phyloP scores from a whole-genome alignment of 2,113 vertebrate genomes.

The Erpornis zantholeuca region DNA sequence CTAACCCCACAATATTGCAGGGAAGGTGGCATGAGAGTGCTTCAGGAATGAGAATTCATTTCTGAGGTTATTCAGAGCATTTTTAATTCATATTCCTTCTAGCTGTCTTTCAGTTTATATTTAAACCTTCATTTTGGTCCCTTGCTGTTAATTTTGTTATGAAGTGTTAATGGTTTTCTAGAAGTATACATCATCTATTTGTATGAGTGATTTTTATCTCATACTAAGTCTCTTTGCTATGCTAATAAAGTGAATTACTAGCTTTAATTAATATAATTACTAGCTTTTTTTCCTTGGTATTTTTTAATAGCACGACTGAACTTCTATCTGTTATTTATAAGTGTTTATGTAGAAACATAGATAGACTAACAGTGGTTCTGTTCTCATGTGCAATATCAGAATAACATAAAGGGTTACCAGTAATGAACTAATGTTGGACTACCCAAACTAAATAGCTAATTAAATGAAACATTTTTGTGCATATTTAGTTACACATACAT shows the following conservation, averaged over 20 bases:
- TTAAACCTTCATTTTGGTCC: background rate
- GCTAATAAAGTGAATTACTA: background rate
- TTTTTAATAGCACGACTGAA: background rate
- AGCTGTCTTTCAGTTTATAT: background rate
- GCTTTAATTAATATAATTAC: constrained; percentile 10
- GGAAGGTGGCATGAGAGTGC: background rate
- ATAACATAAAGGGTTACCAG: background rate
- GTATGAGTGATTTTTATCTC: background rate
- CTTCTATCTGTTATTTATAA: background rate
- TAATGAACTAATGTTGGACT: background rate
- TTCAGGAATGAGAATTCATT: background rate
- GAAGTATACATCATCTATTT: background rate
- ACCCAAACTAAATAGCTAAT: background rate
- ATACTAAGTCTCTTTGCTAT: background rate
- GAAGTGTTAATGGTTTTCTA: background rate
- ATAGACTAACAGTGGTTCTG: background rate
- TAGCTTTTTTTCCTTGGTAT: background rate
- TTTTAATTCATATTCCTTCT: background rate
- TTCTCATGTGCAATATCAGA: background rate
- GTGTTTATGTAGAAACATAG: background rate
- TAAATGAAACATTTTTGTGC: background rate
- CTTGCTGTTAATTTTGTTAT: background rate
- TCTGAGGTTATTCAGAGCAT: background rate
- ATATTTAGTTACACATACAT: background rate
- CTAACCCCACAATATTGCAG: background rate